Evolutionary conservation across 2,888 invertebrate genomes (phyloP).

Genomic region (Drosophila mayaguana): DNA sequence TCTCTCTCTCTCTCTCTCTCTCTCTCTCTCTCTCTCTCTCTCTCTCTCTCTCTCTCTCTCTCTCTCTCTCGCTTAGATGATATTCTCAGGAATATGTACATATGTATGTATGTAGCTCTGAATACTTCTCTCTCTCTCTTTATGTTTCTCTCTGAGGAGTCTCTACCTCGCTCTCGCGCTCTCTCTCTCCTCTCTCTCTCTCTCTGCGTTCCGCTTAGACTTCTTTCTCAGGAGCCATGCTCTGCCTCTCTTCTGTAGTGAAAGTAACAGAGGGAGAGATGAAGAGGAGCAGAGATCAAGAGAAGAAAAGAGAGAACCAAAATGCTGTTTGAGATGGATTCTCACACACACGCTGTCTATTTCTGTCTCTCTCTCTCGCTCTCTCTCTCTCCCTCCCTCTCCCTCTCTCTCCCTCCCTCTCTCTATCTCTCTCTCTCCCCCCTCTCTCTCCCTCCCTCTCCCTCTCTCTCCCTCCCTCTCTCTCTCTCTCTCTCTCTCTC

Average conservation of each 20-base stretch:
- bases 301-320: too few species aligned
- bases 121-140: background rate
- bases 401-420: too few species aligned
- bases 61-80: too few species aligned
- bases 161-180: background rate
- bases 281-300: too few species aligned
- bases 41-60: too few species aligned
- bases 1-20: too few species aligned
- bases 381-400: background rate
- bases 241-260: background rate
- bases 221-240: background rate
- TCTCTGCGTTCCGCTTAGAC: background rate
- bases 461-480: background rate
- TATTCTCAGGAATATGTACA: background rate
- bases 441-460: background rate
- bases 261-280: too few species aligned
- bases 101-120: too few species aligned
- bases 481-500: background rate
- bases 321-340: too few species aligned
- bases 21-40: too few species aligned
- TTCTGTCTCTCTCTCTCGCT: background rate
- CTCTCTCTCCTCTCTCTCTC: background rate
- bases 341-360: background rate
- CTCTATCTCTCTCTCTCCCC: background rate
- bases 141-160: background rate